Conservation (phyloP, 2,888 invertebrate genomes). For the Cephus nigrinus region DNA sequence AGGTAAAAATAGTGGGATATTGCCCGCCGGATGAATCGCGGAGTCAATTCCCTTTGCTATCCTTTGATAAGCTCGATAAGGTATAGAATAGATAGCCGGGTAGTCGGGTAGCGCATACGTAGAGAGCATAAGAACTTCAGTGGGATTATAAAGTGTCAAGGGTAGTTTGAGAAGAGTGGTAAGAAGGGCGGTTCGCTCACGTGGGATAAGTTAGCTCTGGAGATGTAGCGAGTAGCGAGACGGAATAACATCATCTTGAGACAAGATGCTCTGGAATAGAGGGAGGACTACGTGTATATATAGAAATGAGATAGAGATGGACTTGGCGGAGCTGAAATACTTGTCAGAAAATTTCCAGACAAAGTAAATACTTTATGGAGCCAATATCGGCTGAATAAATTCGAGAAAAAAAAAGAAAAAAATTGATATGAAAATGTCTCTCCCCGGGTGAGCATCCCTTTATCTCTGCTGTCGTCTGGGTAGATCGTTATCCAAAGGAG, state of each 20-base stretch:
- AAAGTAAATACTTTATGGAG: slow-evolving; percentile 18
- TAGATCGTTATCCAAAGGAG: not conserved
- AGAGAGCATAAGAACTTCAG: not conserved
- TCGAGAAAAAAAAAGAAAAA: slow-evolving; percentile 6
- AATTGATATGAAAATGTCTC: slow-evolving; percentile 15
- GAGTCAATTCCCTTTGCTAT: not conserved
- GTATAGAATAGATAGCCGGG: not conserved
- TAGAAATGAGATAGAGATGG: not conserved
- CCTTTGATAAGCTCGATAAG: not conserved
- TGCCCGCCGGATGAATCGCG: not conserved
- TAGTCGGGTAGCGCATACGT: not conserved
- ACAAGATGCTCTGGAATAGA: not conserved
- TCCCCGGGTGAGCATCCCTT: not conserved
- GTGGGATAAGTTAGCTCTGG: not conserved
- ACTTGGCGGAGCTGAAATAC: slow-evolving; percentile 8
- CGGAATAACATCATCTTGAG: slow-evolving; percentile 5
- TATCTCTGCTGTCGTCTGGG: not conserved
- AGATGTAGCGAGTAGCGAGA: slow-evolving; percentile 1
- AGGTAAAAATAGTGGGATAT: not conserved
- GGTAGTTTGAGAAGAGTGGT: not conserved
- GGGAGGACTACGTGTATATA: not conserved
- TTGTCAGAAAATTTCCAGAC: slow-evolving; percentile 12
- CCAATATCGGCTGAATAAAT: slow-evolving; percentile 17
- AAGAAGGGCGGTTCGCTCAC: not conserved
- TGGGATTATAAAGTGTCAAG: not conserved